Percentiles rank a stretch among this genome's conserved stretches.
Conservation (phyloP, 2,797 vertebrate species). For the Eulemur mongoz region DNA sequence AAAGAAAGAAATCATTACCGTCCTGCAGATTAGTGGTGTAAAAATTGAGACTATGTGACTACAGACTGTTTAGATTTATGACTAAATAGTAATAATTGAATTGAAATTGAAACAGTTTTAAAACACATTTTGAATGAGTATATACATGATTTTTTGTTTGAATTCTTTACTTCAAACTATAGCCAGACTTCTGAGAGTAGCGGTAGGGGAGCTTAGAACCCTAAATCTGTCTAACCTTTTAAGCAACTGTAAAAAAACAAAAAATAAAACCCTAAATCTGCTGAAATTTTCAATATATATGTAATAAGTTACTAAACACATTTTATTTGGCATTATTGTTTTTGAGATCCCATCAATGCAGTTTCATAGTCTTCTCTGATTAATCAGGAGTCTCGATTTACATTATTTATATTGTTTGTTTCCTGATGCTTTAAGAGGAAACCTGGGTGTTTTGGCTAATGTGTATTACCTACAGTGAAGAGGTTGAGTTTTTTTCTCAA, state of each 20-base stretch:
- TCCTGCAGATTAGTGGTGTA: constrained; percentile 20
- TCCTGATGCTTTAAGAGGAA: not conserved
- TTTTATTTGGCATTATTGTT: constrained; percentile 20
- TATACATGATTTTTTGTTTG: not conserved
- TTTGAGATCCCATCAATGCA: constrained; percentile 9
- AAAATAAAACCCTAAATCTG: not conserved
- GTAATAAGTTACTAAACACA: not conserved
- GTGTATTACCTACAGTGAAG: not conserved
- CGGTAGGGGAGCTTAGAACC: not conserved
- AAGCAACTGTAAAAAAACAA: too few relatives aligned
- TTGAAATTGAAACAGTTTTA: not conserved
- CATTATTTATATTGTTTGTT: not conserved
- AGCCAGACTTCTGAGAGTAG: not conserved
- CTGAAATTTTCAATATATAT: not conserved
- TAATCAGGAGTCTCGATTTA: not conserved
- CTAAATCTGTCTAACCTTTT: not conserved
- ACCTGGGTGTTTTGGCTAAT: not conserved
- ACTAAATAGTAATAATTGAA: not conserved
- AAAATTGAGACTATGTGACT: constrained; percentile 4
- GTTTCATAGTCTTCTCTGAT: not conserved
- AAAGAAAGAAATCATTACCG: not conserved
- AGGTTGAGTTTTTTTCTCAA: not conserved
- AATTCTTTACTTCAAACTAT: constrained; percentile 15
- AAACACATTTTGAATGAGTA: not conserved
- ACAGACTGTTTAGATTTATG: not conserved